Percentiles rank a stretch among this genome's conserved stretches.
These are phyloP conservation scores for Melipona bicolor DNA, from an alignment of 2,888 invertebrate species.

Conservation along the genomic window DNA sequence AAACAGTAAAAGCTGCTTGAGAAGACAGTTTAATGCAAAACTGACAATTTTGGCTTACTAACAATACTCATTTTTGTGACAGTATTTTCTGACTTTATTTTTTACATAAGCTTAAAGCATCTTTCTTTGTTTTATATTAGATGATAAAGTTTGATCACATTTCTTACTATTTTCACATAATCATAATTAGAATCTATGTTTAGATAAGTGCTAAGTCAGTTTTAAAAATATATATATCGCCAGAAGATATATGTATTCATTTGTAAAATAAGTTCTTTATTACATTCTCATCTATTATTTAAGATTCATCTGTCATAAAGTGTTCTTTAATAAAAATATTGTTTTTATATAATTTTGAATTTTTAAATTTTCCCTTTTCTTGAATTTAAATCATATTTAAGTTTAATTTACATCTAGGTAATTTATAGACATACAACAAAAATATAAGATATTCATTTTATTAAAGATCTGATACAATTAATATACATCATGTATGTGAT, in stretches of 20 bases:
- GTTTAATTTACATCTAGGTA: not conserved
- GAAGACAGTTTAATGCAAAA: not conserved
- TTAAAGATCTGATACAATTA: slow-evolving; percentile 12
- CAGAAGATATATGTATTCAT: no score
- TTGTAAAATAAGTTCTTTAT: not conserved
- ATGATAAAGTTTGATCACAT: not conserved
- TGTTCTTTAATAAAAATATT: slow-evolving; percentile 27
- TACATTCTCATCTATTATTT: not conserved
- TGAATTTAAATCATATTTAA: not conserved
- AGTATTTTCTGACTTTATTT: slow-evolving; percentile 14
- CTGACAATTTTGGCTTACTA: not conserved
- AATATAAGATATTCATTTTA: slow-evolving; percentile 9
- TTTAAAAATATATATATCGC: not conserved
- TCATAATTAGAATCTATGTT: not conserved
- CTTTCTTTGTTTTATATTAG: not conserved
- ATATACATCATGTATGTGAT: not conserved
- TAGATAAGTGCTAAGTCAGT: not conserved
- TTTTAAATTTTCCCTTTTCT: not conserved
- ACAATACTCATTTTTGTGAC: not conserved
- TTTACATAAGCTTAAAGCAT: not conserved
- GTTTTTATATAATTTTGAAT: slow-evolving; percentile 12
- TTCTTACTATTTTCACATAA: not conserved
- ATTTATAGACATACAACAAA: not conserved
- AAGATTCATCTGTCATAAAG: not conserved
- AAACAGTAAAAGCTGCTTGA: slow-evolving; percentile 71